Evolutionary conservation across 1,140 invertebrate genomes (phyloP), one percentile per base, ranked within the genome.

Genomic region (Euglossa dilemma): DNA sequence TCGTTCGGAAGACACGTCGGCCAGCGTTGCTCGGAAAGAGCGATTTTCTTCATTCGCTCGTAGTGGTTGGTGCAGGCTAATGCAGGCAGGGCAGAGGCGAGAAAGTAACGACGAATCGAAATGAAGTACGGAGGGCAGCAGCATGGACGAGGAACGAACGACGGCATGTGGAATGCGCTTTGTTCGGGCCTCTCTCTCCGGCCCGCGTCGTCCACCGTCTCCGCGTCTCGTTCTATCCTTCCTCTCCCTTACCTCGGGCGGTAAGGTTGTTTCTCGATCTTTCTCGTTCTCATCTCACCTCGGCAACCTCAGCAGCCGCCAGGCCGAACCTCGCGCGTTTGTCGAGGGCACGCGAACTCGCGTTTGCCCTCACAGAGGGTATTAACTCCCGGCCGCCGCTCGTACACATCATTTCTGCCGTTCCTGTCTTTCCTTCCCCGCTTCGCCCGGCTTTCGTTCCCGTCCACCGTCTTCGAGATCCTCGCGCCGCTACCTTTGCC

Each of bases 111-210:
- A 91, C 84, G 88, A 91, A 89, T 90, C 85, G 84, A 91, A 85
- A 90, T 80, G 88, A 90, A 88, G 85, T 88, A 82, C 85, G 66
- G 81, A 82, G 89, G 83, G 80, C 80, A 86, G 81, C 81, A 87
- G 81, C 81, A 66, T 77, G 89, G 89, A 92, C 91, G 92, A 87
- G 91, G 90, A 91, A 92, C 92, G 92, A 93, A 93, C 91, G 88
- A 92, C 80, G 84, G 88, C 81, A 90, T 82, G 89, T 89, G 90
- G 92, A 93, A 93, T 93, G 92, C 83, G 87, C 92, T 93, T 93
- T 93, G 92, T 93, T 93, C 90, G 81, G 72, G 80, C 72, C 54
- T 92, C 90, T 90, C 86, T 83, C 63, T 83, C 54, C 14, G 36
- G 4, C 69, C 43, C 67, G 71, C 76, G 45, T 12, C 52, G 59